A percentile compares a stretch with the other conserved stretches of the same genome.
Conservation (phyloP, 2,888 invertebrate species). For the Globia sparganii region DNA sequence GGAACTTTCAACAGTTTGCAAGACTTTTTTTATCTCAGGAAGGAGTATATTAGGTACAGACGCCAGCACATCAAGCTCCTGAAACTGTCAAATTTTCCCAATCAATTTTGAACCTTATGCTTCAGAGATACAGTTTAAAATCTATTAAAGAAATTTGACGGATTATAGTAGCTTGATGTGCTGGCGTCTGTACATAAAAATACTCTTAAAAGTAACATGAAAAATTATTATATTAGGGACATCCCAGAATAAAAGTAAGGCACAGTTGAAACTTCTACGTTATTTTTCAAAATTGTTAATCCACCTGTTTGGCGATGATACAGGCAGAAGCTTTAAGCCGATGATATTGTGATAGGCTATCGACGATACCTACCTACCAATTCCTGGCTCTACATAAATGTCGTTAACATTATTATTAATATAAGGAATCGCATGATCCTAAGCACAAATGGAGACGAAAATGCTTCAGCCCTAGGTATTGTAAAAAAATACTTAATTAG, state of each 20-base stretch:
- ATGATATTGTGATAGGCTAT: not conserved
- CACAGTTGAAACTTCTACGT: not conserved
- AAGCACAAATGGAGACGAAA: not conserved
- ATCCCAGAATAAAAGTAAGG: not conserved
- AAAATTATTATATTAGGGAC: not conserved
- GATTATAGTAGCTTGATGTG: too few relatives aligned
- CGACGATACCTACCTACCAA: not conserved
- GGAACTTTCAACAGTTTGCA: conserved; percentile 16
- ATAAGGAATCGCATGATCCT: not conserved
- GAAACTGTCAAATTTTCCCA: too few relatives aligned
- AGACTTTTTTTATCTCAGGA: conserved; percentile 2
- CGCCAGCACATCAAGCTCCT: too few relatives aligned
- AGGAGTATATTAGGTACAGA: not conserved
- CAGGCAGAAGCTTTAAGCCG: too few relatives aligned
- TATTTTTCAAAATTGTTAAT: too few relatives aligned
- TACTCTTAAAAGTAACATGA: not conserved
- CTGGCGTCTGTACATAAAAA: too few relatives aligned
- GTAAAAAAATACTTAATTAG: not conserved
- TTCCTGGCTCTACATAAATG: not conserved
- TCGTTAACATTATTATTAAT: too few relatives aligned
- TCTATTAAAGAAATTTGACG: too few relatives aligned
- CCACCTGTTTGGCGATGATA: too few relatives aligned
- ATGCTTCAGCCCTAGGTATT: not conserved
- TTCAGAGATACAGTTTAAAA: too few relatives aligned
- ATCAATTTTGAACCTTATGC: too few relatives aligned